Conservation (phyloP, 2,113 vertebrate genomes). For the Isurus oxyrinchus region DNA sequence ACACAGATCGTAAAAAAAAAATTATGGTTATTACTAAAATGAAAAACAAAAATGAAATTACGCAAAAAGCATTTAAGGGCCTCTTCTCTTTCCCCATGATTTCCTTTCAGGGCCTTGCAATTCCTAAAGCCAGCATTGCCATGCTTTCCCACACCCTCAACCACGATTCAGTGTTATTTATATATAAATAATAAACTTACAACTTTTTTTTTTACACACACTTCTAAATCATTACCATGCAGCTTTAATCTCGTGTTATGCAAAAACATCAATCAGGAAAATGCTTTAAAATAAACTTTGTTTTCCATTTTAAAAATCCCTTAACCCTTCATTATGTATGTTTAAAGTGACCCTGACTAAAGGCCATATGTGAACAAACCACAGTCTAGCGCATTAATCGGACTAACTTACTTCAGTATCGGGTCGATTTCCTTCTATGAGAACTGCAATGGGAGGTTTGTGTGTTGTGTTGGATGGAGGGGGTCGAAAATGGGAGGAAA, state of each 20-base stretch:
- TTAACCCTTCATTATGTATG: not conserved
- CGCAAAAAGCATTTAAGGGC: not conserved
- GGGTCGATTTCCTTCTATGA: conserved; percentile 25
- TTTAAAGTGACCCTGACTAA: conserved; percentile 26
- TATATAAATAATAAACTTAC: not conserved
- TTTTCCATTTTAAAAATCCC: not conserved
- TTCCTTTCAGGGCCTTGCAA: not conserved
- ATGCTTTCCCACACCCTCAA: not conserved
- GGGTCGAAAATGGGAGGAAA: not conserved
- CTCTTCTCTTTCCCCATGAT: not conserved
- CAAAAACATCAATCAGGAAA: not conserved
- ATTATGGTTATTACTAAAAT: not conserved
- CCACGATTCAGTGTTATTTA: not conserved
- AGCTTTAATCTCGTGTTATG: not conserved
- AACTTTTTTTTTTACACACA: not conserved
- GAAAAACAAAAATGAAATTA: not conserved
- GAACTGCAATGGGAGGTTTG: conserved; percentile 18
- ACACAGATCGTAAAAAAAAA: not conserved
- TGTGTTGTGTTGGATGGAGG: conserved; percentile 1
- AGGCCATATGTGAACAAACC: conserved; percentile 10
- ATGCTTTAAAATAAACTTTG: not conserved
- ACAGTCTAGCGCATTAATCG: not conserved
- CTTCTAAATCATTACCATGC: not conserved
- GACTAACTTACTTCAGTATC: conserved; percentile 27
- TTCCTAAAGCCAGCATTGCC: not conserved